Evolutionary conservation across 2,888 invertebrate genomes (phyloP).

Genomic region (Litoditis marina): DNA sequence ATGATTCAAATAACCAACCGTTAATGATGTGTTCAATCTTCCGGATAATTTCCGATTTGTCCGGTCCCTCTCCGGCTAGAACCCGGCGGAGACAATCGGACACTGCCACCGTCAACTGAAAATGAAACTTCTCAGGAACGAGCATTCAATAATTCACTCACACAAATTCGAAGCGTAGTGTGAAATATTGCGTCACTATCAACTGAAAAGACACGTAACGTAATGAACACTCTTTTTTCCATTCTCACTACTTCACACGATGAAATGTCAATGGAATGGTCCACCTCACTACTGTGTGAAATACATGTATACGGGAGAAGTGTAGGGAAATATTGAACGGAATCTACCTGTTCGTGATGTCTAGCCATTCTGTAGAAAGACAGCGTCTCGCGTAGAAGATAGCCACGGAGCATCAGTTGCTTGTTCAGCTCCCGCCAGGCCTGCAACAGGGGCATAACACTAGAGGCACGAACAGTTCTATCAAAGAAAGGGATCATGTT

Average conservation of each 20-base stretch:
- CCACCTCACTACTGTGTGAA: too few relatives aligned
- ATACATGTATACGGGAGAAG: not conserved
- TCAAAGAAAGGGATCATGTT: too few relatives aligned
- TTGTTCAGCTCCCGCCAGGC: constrained; percentile 80
- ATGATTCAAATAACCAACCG: constrained; percentile 3
- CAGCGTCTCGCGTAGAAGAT: constrained; percentile 76
- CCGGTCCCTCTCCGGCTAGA: not conserved
- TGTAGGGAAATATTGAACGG: not conserved
- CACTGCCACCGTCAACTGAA: not conserved
- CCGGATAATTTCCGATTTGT: not conserved
- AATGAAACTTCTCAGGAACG: too few relatives aligned
- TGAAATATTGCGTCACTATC: too few relatives aligned
- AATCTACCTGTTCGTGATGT: constrained; percentile 64
- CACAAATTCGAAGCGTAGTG: too few relatives aligned
- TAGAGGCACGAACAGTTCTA: too few relatives aligned
- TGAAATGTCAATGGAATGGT: too few relatives aligned
- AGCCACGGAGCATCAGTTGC: constrained; percentile 75
- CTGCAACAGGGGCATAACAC: constrained; percentile 14
- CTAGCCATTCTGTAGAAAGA: constrained; percentile 71
- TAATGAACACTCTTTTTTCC: too few relatives aligned
- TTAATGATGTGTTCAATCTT: not conserved
- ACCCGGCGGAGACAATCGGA: not conserved
- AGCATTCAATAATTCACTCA: too few relatives aligned
- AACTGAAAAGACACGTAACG: too few relatives aligned
- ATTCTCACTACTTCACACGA: too few relatives aligned